Conservation (phyloP, 2,113 vertebrate species). For the Myrmecophaga tridactyla region DNA sequence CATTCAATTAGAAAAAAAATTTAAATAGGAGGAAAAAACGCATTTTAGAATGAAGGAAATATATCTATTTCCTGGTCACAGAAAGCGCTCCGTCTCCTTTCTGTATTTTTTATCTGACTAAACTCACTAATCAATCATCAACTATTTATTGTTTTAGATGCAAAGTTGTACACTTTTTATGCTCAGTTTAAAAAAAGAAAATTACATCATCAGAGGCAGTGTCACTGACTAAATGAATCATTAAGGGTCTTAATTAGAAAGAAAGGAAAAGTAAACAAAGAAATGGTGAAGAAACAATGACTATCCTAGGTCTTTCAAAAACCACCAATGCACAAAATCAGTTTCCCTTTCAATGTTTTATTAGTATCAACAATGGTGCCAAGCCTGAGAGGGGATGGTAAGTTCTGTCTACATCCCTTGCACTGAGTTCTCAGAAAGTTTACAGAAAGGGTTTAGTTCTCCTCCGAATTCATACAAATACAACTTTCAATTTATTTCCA, state of each 20-base stretch:
- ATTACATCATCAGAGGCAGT: neutral
- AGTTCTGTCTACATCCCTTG: neutral
- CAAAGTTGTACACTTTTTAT: neutral
- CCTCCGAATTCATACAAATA: neutral
- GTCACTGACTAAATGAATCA: neutral
- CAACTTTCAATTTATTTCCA: neutral
- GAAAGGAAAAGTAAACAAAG: neutral
- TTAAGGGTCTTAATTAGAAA: neutral
- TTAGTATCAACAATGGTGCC: neutral
- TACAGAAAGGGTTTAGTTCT: neutral
- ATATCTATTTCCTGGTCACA: neutral
- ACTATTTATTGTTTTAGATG: neutral
- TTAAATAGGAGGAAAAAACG: neutral
- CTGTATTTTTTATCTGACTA: neutral
- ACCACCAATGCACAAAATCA: neutral
- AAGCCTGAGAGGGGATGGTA: neutral
- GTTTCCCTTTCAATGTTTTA: constrained; percentile 18
- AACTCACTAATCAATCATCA: neutral
- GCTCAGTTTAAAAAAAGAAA: neutral
- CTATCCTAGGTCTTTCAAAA: neutral
- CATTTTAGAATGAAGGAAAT: constrained; percentile 2
- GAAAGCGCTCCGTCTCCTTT: neutral
- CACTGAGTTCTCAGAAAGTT: neutral
- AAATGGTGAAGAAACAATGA: constrained; percentile 7
- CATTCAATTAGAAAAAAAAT: constrained; percentile 16